phyloP scores from a whole-genome alignment of 2,888 invertebrate genomes.

The Periphyllus acericola region DNA sequence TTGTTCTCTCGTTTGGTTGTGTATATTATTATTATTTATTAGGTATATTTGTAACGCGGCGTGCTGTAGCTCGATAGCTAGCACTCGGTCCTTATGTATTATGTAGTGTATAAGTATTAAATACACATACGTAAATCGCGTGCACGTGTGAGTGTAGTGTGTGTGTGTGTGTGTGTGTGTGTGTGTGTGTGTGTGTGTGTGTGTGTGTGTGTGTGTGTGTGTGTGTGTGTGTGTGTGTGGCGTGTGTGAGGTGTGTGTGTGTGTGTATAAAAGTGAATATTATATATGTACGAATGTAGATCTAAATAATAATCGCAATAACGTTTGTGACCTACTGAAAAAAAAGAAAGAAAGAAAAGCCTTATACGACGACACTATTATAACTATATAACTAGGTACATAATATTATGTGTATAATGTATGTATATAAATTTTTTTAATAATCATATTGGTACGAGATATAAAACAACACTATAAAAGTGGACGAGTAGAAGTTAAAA shows the following conservation, averaged over 20 bases:
- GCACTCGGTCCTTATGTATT: not conserved
- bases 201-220: too few relatives aligned
- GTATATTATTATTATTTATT: not conserved
- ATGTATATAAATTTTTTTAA: not conserved
- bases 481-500: not conserved
- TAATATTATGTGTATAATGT: not conserved
- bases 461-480: not conserved
- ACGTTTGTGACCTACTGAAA: slow-evolving; percentile 35
- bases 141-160: too few relatives aligned
- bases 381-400: slow-evolving; percentile 10
- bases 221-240: too few relatives aligned
- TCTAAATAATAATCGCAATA: slow-evolving; percentile 32
- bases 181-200: not conserved
- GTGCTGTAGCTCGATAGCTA: not conserved
- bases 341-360: slow-evolving; percentile 9
- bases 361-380: slow-evolving; percentile 10
- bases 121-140: slow-evolving; percentile 7
- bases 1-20: not conserved
- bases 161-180: not conserved
- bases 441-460: slow-evolving; percentile 6
- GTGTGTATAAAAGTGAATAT: not conserved
- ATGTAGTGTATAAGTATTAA: too few relatives aligned
- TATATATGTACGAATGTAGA: not conserved
- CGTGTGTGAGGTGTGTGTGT: too few relatives aligned
- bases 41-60: not conserved